Percentiles rank a stretch among this genome's conserved stretches.
Evolutionary conservation across 2,888 invertebrate species (phyloP).

Genomic region (Melanargia galathea): DNA sequence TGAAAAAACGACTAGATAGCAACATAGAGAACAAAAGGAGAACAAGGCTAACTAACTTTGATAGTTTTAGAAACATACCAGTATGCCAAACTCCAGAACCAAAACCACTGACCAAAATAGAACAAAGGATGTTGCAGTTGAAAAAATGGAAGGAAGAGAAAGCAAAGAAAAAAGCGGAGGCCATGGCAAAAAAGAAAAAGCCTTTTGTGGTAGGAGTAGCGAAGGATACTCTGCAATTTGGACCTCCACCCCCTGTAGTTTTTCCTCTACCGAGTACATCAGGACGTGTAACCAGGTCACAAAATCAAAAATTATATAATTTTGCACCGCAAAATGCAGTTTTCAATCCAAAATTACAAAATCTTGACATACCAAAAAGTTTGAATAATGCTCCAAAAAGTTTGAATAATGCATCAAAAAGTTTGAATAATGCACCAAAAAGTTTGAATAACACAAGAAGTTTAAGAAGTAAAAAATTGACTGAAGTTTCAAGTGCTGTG

Average conservation of each 20-base stretch:
- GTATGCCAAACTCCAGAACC: conserved; percentile 51
- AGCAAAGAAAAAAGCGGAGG: conserved; percentile 63
- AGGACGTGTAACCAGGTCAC: conserved; percentile 67
- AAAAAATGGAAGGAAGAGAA: conserved; percentile 74
- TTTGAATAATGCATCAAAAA: neutral
- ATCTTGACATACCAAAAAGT: conserved; percentile 48
- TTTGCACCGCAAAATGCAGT: conserved; percentile 81
- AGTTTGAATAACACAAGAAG: neutral
- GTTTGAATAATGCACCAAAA: neutral
- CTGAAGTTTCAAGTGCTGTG: too few species aligned
- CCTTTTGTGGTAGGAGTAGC: conserved; percentile 66
- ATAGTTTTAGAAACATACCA: conserved; percentile 58
- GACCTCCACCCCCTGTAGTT: conserved; percentile 57
- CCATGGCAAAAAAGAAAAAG: conserved; percentile 61
- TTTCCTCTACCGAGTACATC: conserved; percentile 59
- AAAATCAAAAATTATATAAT: conserved; percentile 53
- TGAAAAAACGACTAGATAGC: conserved; percentile 58
- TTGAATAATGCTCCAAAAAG: neutral
- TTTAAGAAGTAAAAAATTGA: conserved; percentile 5
- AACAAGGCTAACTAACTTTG: conserved; percentile 58
- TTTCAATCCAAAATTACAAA: conserved; percentile 72
- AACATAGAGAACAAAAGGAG: conserved; percentile 59
- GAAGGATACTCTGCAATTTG: conserved; percentile 56
- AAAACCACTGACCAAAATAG: conserved; percentile 44
- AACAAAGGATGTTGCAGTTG: conserved; percentile 61